Evolutionary conservation across 2,113 vertebrate genomes (phyloP), one percentile per base, ranked within the genome.

Genomic region (Seriola rivoliana): DNA sequence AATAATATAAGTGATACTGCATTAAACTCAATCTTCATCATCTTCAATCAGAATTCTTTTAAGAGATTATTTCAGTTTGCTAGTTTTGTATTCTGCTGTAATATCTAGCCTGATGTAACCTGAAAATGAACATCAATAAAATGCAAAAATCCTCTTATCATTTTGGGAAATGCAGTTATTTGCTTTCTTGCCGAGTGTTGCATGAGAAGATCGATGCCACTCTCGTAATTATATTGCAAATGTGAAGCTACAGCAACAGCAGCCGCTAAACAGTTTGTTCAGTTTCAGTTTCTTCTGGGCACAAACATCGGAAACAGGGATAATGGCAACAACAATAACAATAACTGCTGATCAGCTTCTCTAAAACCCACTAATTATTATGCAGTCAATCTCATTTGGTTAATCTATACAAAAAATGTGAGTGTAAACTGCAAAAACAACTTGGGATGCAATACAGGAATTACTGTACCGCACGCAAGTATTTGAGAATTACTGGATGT

Each of bases 121-220:
- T 76, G 71, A 84, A 69, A 23, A 63, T 9, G 1, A 46, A 29
- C 54, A 72, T 81, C 17, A 92, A 92, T 92, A 93, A 90, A 92
- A 23, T 34, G 66, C 66, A 16, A 75, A 86, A 83, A 63, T n/a
- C 2, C 1, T 7, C 10, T 67, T 74, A 2, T 8, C 3, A n/a
- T n/a, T 55, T 23, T 55, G 9, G n/a, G 10, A 55, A 55, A 55
- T 10, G 10, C 52, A n/a, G 5, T n/a, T 19, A 3, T 29, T 6
- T 14, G 3, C 55, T 12, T 25, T 14, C 55, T 55, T 57, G 23
- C 5, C 29, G 29, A 29, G 29, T 36, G 34, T 36, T 57, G 11
- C 21, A 55, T 12, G 9, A 23, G 54, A 11, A 13, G 50, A 21
- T 3, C 34, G 6, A 36, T 36, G 12, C 54, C 54, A 23, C n/a